Base-by-base conservation (phyloP, 2,113 vertebrate genomes). In the Thalassoma bifasciatum region DNA sequence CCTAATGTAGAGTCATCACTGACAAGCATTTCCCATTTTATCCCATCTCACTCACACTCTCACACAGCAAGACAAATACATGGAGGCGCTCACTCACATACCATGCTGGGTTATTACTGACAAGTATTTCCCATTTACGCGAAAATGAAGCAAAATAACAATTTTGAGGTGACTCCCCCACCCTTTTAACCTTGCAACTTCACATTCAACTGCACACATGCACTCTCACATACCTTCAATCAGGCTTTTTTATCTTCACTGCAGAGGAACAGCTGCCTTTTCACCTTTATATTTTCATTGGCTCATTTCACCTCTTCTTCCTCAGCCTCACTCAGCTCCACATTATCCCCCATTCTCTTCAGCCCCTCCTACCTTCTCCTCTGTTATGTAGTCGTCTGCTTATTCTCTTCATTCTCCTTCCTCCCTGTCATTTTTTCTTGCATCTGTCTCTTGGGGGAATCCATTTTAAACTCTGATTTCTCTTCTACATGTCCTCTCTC, bases 11-110 rank as follows among this genome's bases (percentile, higher is more conserved):
- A 79, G 74, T 79, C 68, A 87, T 86, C 79, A 78, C 59, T 69
- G 75, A 90, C 88, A 91, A 82, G 81, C 60, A 79, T 90, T 89
- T 88, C 42, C 89, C 83, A 91, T 91, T 88, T 84, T 73, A 83
- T 75, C 65, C 58, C 53, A 68, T 75, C 82, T 77, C 77, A 51
- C 67, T 24, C 51, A 60, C 60, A 49, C 81, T 54, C 54, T 21
- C 57, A 9, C 69, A 52, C 22, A 52, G 51, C 34, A 50, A 65
- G 23, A 42, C 44, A 66, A 60, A 57, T 54, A 62, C 44, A 66
- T 57, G 53, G 51, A 62, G 14, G 40, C 60, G 62, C 47, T 23
- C 37, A 17, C 49, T 17, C 47, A 68, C 53, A 67, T 23, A 30
- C 23, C 64, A 72, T 37, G 49, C 75, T 73, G 66, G 69, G 78